Evolutionary conservation across 2,797 vertebrate species (phyloP).

Genomic region (Oreortyx pictus): DNA sequence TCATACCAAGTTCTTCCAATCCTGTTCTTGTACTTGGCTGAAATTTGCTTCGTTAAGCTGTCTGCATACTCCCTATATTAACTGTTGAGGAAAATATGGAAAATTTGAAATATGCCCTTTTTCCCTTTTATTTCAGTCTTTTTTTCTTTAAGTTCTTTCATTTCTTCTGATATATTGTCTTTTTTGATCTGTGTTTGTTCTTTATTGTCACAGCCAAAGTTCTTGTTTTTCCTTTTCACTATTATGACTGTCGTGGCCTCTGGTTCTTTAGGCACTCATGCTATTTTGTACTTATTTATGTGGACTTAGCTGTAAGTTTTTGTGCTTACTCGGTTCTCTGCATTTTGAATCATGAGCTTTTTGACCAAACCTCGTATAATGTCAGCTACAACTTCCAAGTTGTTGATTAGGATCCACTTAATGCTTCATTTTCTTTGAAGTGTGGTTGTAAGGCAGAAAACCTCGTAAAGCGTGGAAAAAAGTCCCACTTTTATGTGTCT

Average conservation of each 20-base stretch:
- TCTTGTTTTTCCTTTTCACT: not conserved
- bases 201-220: not conserved
- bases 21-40: not conserved
- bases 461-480: not conserved
- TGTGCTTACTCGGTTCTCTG: not conserved
- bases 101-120: not conserved
- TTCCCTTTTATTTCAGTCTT: not conserved
- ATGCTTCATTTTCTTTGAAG: not conserved
- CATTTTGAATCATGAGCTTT: not conserved
- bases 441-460: not conserved
- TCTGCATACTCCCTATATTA: not conserved
- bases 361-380: not conserved
- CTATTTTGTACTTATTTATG: not conserved
- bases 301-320: not conserved
- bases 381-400: not conserved
- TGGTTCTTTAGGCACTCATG: not conserved
- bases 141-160: not conserved
- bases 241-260: not conserved
- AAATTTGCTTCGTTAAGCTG: not conserved
- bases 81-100: not conserved
- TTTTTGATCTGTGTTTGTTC: not conserved
- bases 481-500: accelerated
- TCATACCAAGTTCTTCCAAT: not conserved
- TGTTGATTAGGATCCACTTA: not conserved
- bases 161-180: not conserved